Evolutionary conservation across 1,140 invertebrate genomes (phyloP).

Genomic region (Drosophila repleta): DNA sequence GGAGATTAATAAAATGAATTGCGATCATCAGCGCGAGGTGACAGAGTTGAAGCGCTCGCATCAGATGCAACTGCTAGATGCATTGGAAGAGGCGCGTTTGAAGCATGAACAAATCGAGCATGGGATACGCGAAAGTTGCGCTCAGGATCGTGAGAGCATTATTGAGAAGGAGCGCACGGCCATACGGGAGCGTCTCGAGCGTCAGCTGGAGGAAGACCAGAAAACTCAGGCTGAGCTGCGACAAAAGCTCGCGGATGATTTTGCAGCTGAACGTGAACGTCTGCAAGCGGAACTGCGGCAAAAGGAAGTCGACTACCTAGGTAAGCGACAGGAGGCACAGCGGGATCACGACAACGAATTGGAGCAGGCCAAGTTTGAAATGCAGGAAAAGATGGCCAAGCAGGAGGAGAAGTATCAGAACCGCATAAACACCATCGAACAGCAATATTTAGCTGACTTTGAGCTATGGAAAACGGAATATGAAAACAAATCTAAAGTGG

Average conservation of each 20-base stretch:
- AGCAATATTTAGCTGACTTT: constrained; percentile 85
- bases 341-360: constrained; percentile 77
- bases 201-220: constrained; percentile 85
- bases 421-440: constrained; percentile 85
- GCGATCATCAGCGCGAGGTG: constrained; percentile 86
- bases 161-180: constrained; percentile 85
- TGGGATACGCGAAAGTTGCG: constrained; percentile 84
- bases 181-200: constrained; percentile 85
- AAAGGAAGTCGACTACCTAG: constrained; percentile 80
- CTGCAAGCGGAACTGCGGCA: constrained; percentile 77
- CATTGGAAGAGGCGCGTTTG: constrained; percentile 74
- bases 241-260: constrained; percentile 84
- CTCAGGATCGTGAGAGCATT: constrained; percentile 84
- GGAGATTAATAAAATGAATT: constrained; percentile 88
- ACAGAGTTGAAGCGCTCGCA: constrained; percentile 86
- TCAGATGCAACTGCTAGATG: constrained; percentile 85
- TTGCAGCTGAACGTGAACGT: constrained; percentile 82
- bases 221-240: constrained; percentile 85
- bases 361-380: constrained; percentile 84
- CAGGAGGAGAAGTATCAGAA: constrained; percentile 83
- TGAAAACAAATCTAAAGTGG: constrained; percentile 85
- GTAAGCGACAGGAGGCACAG: constrained; percentile 61
- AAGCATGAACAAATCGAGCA: constrained; percentile 85
- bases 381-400: constrained; percentile 84
- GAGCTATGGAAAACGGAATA: constrained; percentile 86